phyloP scores from a whole-genome alignment of 2,888 invertebrate species.

The Mongoloraphidia duomilia region DNA sequence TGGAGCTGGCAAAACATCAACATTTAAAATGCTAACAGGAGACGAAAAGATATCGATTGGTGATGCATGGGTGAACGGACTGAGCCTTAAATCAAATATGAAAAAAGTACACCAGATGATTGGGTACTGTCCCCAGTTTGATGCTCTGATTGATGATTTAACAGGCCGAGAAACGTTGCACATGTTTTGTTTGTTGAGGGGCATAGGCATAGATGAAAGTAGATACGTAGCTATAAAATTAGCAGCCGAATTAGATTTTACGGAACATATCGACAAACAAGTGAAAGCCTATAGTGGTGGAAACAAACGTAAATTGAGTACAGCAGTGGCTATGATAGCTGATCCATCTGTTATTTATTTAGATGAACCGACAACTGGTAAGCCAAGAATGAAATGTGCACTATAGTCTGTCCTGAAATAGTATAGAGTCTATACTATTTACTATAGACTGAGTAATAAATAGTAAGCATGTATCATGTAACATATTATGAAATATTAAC shows the following conservation, averaged over 20 bases:
- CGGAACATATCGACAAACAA: slow-evolving; percentile 44
- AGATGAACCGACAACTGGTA: slow-evolving; percentile 50
- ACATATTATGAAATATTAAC: no score
- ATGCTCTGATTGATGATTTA: slow-evolving; percentile 37
- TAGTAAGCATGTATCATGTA: no score
- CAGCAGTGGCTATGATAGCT: slow-evolving; percentile 55
- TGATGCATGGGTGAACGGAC: slow-evolving; percentile 39
- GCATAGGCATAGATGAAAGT: slow-evolving; percentile 32
- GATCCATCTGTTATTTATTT: slow-evolving; percentile 52
- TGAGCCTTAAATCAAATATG: slow-evolving; percentile 33
- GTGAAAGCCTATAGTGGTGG: slow-evolving; percentile 53
- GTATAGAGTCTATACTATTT: neutral
- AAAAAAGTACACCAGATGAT: slow-evolving; percentile 44
- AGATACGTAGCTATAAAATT: slow-evolving; percentile 28
- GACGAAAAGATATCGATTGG: slow-evolving; percentile 58
- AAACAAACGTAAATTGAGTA: slow-evolving; percentile 57
- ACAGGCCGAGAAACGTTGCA: slow-evolving; percentile 51
- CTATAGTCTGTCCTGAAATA: neutral
- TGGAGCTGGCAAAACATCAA: slow-evolving; percentile 78
- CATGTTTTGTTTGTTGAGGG: slow-evolving; percentile 52
- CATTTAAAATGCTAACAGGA: slow-evolving; percentile 84
- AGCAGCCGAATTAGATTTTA: slow-evolving; percentile 43
- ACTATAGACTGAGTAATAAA: no score
- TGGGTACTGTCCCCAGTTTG: slow-evolving; percentile 43
- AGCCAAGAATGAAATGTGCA: slow-evolving; percentile 10